These are phyloP conservation scores for Troilus luridus DNA, from an alignment of 2,888 invertebrate genomes.

Conservation along the genomic window DNA sequence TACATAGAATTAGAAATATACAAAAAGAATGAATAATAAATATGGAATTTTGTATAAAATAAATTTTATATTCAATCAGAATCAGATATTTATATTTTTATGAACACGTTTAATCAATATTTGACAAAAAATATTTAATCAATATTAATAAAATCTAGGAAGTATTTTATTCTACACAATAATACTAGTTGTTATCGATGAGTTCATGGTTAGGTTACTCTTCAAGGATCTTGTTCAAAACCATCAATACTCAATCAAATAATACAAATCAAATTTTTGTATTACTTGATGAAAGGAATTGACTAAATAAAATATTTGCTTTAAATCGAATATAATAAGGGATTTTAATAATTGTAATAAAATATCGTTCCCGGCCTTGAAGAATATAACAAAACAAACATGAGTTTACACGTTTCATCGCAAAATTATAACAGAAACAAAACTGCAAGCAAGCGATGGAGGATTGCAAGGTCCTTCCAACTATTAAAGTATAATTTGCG, in stretches of 20 bases:
- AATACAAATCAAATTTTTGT: background rate
- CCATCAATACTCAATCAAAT: background rate
- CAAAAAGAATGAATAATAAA: too few relatives aligned
- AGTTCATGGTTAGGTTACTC: background rate
- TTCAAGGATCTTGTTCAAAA: background rate
- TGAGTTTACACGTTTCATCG: background rate
- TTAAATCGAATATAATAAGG: too few relatives aligned
- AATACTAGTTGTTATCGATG: background rate
- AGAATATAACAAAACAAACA: background rate
- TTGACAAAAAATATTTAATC: background rate
- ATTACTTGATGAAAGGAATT: background rate
- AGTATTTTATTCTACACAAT: background rate
- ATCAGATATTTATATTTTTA: too few relatives aligned
- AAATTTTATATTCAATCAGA: too few relatives aligned
- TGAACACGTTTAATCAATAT: too few relatives aligned
- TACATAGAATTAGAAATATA: too few relatives aligned
- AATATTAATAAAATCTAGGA: background rate
- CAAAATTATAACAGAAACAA: background rate
- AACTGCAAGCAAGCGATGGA: background rate
- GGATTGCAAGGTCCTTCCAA: background rate
- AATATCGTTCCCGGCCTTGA: background rate
- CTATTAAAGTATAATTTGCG: conserved; percentile 32
- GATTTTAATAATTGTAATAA: background rate
- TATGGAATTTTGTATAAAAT: too few relatives aligned
- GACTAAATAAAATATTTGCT: background rate